Conservation (phyloP, 2,113 vertebrate species). For the Patagioenas fasciata region DNA sequence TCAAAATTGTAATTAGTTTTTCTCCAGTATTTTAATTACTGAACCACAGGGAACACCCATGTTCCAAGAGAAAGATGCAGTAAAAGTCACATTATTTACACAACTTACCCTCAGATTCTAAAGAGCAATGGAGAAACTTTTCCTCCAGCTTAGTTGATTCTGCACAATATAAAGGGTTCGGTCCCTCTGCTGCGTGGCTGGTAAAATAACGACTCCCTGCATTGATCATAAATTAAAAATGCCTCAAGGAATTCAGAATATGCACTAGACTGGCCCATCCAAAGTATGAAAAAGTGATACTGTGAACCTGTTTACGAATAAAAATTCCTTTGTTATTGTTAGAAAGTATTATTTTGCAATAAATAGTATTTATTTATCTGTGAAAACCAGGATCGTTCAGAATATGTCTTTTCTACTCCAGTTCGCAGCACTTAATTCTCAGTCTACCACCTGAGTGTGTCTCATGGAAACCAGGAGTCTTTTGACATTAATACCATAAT, state of each 20-base stretch:
- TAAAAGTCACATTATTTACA: not conserved
- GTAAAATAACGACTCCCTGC: not conserved
- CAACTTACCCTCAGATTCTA: not conserved
- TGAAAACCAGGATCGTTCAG: not conserved
- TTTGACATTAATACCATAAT: not conserved
- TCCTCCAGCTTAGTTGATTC: not conserved
- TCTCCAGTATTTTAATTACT: not conserved
- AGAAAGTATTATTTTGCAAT: not conserved
- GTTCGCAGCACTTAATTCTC: not conserved
- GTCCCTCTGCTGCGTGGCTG: not conserved
- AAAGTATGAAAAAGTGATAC: not conserved
- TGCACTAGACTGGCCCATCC: not conserved
- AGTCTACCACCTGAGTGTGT: not conserved
- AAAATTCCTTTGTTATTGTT: not conserved
- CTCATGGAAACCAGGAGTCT: not conserved
- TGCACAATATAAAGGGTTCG: not conserved
- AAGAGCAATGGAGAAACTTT: not conserved
- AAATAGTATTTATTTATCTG: not conserved
- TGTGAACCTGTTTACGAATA: not conserved
- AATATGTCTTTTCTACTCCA: not conserved
- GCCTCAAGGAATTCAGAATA: not conserved
- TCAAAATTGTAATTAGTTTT: constrained; percentile 1
- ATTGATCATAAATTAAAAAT: not conserved
- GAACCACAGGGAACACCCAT: not conserved
- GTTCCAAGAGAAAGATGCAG: not conserved